These are phyloP conservation scores for Tor tambroides DNA, from an alignment of 2,113 vertebrate genomes.

Conservation along the genomic window DNA sequence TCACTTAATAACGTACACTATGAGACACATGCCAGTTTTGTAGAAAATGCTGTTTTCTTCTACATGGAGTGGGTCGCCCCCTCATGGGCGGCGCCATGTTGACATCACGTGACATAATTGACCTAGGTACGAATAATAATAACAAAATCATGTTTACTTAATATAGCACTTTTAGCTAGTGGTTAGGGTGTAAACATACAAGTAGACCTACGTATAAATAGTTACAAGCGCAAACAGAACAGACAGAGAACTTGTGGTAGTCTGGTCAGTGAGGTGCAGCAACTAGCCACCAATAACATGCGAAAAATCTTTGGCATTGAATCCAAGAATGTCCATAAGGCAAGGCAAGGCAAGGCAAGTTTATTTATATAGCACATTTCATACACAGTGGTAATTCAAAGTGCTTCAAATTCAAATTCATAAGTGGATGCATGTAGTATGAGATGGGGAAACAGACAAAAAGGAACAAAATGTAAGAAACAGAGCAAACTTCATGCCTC, in stretches of 20 bases:
- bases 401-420: no score
- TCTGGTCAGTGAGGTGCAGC: neutral
- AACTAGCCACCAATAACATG: neutral
- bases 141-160: neutral
- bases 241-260: neutral
- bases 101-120: slow-evolving; percentile 11
- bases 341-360: no score
- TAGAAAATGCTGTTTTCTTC: neutral
- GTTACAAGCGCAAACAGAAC: neutral
- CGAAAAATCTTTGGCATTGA: neutral
- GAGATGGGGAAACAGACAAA: neutral
- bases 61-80: neutral
- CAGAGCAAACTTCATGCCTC: neutral
- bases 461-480: neutral
- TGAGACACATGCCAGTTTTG: neutral
- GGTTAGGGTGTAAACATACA: neutral
- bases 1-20: neutral
- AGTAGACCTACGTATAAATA: neutral
- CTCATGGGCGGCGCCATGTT: slow-evolving; percentile 22
- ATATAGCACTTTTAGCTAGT: neutral
- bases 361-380: no score
- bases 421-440: neutral
- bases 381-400: no score
- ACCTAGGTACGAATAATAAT: neutral
- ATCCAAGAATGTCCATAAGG: neutral